Base-by-base conservation (phyloP, 1,140 invertebrate genomes). In the Ceratosolen solmsi region DNA sequence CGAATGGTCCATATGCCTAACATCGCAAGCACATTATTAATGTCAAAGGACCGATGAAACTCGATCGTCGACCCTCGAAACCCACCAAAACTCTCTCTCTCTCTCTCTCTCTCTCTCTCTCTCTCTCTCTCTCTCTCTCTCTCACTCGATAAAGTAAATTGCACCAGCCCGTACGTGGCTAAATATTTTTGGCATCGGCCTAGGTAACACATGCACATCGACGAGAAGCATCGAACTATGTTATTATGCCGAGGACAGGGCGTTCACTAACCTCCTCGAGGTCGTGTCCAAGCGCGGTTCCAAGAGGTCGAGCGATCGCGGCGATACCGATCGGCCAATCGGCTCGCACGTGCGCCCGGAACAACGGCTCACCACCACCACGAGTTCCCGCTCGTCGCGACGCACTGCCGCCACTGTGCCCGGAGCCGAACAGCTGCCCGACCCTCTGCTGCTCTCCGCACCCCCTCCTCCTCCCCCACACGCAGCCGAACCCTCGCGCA, bases 381-480 rank as follows among this genome's bases (percentile, higher is more conserved):
- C 20, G 1, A 33, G 2, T 7, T n/a, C 30, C 20, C 5, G 36
- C 1, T 33, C 8, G 4, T 38, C 30, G 63, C 27, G 63, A 15
- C 8, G 15, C 15, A 78, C 63, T 78, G 63, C 41, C 60, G 75
- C 63, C 20, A 11, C 27, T 22, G 33, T n/a, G 7, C 25, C 11
- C 8, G 2, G 27, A 36, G 20, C 36, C 33, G 27, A 79, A 71
- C 77, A 79, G 77, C 77, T 79, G 77, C 65, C 27, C 33, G 9
- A 38, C 3, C 56, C 13, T 25, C 17, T 25, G 7, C 5, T 54
- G 15, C 38, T 56, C 51, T 36, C 13, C 73, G 11, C 54, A 20
- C 17, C n/a, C 51, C 33, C 22, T 41, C 20, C 27, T 3, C 33
- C 15, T 9, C n/a, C 22, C 36, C 17, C 15, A 25, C 51, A 3